Evolutionary conservation across 2,113 vertebrate species (phyloP).

Genomic region (Phrynocephalus versicolor): DNA sequence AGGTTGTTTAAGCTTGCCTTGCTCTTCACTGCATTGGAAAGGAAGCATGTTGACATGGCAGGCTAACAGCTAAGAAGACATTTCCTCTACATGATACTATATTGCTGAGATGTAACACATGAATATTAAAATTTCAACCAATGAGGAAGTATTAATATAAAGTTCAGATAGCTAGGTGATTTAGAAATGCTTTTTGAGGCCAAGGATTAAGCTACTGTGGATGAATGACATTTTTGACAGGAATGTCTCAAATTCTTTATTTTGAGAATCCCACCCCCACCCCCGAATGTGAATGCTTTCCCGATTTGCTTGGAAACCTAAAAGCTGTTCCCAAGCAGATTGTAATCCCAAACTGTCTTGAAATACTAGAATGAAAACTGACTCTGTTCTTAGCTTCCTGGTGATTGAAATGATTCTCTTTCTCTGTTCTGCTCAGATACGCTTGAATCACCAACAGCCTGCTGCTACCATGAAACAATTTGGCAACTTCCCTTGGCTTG

Average conservation of each 20-base stretch:
- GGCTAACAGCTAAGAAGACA: background rate
- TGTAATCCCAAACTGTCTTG: constrained; percentile 4
- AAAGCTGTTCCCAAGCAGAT: constrained; percentile 21
- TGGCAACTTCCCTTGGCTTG: background rate
- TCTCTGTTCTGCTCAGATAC: constrained; percentile 16
- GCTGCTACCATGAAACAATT: constrained; percentile 17
- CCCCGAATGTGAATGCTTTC: background rate
- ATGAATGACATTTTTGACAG: constrained; percentile 16
- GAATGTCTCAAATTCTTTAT: background rate
- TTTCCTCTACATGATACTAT: background rate
- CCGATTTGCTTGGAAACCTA: background rate
- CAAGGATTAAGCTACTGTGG: background rate
- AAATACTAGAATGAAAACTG: constrained; percentile 27
- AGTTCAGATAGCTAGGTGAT: background rate
- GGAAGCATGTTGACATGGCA: background rate
- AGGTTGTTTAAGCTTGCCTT: background rate
- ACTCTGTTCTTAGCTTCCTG: constrained; percentile 40
- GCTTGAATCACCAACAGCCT: constrained; percentile 7
- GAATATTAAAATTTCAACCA: background rate
- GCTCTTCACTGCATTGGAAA: constrained; percentile 15
- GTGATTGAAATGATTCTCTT: constrained; percentile 42
- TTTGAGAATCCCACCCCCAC: no score
- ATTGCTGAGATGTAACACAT: background rate
- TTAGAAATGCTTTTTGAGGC: constrained; percentile 5
- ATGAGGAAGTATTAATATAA: constrained; percentile 8